A percentile compares a stretch with the other conserved stretches of the same genome.
These are phyloP conservation scores for Ceramica pisi DNA, from an alignment of 2,888 invertebrate species.

Conservation along the genomic window DNA sequence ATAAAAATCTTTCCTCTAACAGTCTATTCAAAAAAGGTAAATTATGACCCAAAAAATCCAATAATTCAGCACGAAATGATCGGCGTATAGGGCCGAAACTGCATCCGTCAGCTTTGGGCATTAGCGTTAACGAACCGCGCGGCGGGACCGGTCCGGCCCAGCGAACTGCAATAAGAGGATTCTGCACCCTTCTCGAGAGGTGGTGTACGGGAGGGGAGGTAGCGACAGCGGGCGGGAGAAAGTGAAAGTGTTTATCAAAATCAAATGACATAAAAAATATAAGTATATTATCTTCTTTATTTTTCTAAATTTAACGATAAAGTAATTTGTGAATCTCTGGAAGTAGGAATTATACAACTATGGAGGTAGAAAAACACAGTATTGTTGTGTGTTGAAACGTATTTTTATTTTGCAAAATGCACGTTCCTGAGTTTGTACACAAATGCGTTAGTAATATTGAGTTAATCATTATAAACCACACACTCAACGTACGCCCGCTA, in stretches of 20 bases:
- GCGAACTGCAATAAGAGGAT: conserved; percentile 90
- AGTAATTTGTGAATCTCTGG: no score
- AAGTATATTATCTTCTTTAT: no score
- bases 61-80: conserved; percentile 68
- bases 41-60: conserved; percentile 40
- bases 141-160: conserved; percentile 77
- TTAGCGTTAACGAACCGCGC: conserved; percentile 85
- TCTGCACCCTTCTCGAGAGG: conserved; percentile 82
- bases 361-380: no score
- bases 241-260: conserved; percentile 19
- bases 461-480: background rate
- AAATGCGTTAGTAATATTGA: no score
- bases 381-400: no score
- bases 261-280: no score
- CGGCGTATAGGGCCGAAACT: conserved; percentile 81
- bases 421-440: no score
- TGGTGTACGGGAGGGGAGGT: conserved; percentile 64
- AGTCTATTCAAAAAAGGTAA: conserved; percentile 4
- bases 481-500: conserved; percentile 61
- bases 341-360: no score
- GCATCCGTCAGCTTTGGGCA: conserved; percentile 85
- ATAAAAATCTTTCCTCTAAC: background rate
- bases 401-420: no score
- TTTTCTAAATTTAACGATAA: no score
- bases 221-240: conserved; percentile 15